Percentiles rank a stretch among this genome's conserved stretches.
These are phyloP conservation scores for Himalopsyche anomala DNA, from an alignment of 2,888 invertebrate species.

Conservation along the genomic window DNA sequence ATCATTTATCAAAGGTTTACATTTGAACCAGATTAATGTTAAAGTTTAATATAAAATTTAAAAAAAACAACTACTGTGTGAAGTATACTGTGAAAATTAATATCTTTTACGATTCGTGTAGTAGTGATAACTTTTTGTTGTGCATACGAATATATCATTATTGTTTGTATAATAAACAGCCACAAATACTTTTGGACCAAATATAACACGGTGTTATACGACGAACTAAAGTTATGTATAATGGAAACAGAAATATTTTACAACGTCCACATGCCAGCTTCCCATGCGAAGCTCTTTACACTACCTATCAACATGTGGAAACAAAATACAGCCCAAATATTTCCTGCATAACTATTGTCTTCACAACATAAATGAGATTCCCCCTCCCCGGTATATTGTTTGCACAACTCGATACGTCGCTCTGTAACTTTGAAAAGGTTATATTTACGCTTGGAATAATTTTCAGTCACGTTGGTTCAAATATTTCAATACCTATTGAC, in stretches of 20 bases:
- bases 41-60: too few species aligned
- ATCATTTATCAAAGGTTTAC: too few species aligned
- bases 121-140: not conserved
- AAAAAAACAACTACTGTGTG: too few species aligned
- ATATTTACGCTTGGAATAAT: not conserved
- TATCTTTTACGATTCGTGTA: too few species aligned
- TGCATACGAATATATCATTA: not conserved
- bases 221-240: constrained; percentile 57
- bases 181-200: constrained; percentile 13
- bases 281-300: constrained; percentile 45
- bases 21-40: too few species aligned
- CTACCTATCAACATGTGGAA: constrained; percentile 47
- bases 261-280: constrained; percentile 52
- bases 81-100: too few species aligned
- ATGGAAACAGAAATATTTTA: constrained; percentile 60
- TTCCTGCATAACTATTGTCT: constrained; percentile 63
- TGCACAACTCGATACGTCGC: constrained; percentile 61
- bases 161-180: not conserved
- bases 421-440: constrained; percentile 16
- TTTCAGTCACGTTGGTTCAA: not conserved
- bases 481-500: not conserved
- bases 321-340: constrained; percentile 58
- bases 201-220: constrained; percentile 52
- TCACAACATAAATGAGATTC: constrained; percentile 63
- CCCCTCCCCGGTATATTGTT: constrained; percentile 54